These are phyloP conservation scores for Amphibalanus amphitrite DNA, from an alignment of 1,140 invertebrate species.

Conservation along the genomic window DNA sequence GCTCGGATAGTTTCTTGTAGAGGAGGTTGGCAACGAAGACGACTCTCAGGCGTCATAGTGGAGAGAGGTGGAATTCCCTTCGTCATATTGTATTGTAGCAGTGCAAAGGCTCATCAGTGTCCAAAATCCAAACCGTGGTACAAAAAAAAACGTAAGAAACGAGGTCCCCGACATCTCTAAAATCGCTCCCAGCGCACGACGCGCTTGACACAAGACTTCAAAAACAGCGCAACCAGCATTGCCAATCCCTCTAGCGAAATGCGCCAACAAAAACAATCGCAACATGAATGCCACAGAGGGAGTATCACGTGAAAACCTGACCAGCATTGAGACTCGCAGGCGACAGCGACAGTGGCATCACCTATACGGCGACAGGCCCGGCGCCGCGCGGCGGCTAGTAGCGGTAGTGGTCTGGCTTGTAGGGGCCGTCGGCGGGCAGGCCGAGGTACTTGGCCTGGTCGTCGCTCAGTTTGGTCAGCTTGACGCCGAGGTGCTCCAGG, in stretches of 20 bases:
- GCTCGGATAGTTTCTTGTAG: too few relatives aligned
- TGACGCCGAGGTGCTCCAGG: constrained; percentile 90
- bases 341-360: background rate
- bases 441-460: constrained; percentile 86
- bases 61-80: too few relatives aligned
- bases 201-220: background rate
- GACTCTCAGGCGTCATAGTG: too few relatives aligned
- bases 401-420: constrained; percentile 93
- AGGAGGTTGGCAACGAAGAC: too few relatives aligned
- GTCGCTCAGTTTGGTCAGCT: constrained; percentile 74
- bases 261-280: background rate
- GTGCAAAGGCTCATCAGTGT: background rate
- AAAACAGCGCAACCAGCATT: background rate
- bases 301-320: too few relatives aligned
- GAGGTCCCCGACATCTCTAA: background rate
- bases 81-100: background rate
- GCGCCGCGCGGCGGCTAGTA: constrained; percentile 39
- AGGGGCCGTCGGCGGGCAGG: constrained; percentile 73
- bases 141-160: background rate
- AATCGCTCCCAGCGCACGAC: background rate
- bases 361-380: background rate
- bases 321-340: background rate
- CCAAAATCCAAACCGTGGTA: background rate
- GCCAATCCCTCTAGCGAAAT: background rate
- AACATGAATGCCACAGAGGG: background rate